Conservation (phyloP, 2,797 vertebrate genomes). For the Eutrigla gurnardus region DNA sequence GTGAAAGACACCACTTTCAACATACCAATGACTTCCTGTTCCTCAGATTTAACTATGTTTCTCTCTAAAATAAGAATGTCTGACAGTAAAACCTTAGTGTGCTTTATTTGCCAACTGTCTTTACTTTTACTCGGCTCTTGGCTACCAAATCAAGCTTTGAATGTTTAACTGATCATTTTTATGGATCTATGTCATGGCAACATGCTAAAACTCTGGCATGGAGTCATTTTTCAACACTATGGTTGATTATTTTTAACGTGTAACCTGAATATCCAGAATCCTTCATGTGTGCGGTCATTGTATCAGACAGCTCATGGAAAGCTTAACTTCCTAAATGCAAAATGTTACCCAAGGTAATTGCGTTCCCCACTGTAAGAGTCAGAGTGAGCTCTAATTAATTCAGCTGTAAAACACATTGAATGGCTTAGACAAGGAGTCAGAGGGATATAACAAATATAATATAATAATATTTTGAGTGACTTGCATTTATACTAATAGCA, state of each 20-base stretch:
- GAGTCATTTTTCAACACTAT: not conserved
- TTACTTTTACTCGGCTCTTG: not conserved
- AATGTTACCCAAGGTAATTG: not conserved
- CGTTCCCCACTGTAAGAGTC: not conserved
- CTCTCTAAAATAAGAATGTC: not conserved
- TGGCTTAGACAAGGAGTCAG: not conserved
- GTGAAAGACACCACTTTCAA: conserved; percentile 3
- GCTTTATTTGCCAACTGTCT: not conserved
- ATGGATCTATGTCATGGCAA: not conserved
- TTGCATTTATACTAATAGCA: conserved; percentile 20
- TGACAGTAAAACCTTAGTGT: conserved; percentile 5
- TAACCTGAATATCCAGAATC: not conserved
- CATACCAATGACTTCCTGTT: conserved; percentile 20
- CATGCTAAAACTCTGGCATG: not conserved
- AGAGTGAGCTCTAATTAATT: conserved; percentile 15
- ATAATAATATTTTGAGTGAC: not conserved
- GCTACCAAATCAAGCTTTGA: not conserved
- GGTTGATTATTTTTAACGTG: not conserved
- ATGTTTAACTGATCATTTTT: not conserved
- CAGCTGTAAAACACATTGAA: not conserved
- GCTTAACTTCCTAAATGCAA: not conserved
- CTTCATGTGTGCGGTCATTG: not conserved
- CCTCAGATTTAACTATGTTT: not conserved
- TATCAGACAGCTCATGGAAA: not conserved
- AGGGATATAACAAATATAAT: not conserved